Conservation (phyloP, 2,797 vertebrate genomes). For the Girardinus metallicus region DNA sequence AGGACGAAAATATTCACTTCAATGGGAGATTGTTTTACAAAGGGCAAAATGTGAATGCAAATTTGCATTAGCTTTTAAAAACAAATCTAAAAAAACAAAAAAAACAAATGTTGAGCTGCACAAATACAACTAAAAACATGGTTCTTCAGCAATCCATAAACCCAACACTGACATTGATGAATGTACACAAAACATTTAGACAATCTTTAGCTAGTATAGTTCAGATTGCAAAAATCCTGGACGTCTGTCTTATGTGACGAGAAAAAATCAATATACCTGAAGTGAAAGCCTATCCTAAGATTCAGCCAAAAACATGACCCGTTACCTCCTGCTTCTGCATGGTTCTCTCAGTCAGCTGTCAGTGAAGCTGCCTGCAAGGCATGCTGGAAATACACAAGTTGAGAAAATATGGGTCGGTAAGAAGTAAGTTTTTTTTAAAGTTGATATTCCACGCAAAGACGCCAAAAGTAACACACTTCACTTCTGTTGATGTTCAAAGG, state of each 20-base stretch:
- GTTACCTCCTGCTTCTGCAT: constrained; percentile 6
- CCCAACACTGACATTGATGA: background rate
- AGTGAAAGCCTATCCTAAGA: constrained; percentile 44
- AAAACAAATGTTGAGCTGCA: too few relatives aligned
- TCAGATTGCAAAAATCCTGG: constrained; percentile 48
- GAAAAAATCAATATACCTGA: constrained; percentile 51
- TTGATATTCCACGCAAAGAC: constrained; percentile 2
- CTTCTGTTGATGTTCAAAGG: constrained; percentile 16
- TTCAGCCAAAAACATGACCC: constrained; percentile 19
- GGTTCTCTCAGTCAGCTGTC: constrained; percentile 30
- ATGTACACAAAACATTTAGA: background rate
- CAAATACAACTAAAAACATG: background rate
- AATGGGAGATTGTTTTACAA: constrained; percentile 2
- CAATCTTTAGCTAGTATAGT: constrained; percentile 51
- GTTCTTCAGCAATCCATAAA: background rate
- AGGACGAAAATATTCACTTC: background rate
- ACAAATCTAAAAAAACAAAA: background rate
- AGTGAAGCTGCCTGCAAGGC: constrained; percentile 18
- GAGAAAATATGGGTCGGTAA: constrained; percentile 4
- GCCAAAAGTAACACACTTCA: constrained; percentile 6
- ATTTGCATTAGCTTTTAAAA: background rate
- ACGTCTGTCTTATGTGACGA: constrained; percentile 36
- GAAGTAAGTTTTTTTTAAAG: background rate
- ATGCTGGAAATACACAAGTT: constrained; percentile 10
- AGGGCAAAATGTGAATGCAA: constrained; percentile 21